phyloP scores from a whole-genome alignment of 1,140 invertebrate species.

The Aphelenchoides fujianensis region DNA sequence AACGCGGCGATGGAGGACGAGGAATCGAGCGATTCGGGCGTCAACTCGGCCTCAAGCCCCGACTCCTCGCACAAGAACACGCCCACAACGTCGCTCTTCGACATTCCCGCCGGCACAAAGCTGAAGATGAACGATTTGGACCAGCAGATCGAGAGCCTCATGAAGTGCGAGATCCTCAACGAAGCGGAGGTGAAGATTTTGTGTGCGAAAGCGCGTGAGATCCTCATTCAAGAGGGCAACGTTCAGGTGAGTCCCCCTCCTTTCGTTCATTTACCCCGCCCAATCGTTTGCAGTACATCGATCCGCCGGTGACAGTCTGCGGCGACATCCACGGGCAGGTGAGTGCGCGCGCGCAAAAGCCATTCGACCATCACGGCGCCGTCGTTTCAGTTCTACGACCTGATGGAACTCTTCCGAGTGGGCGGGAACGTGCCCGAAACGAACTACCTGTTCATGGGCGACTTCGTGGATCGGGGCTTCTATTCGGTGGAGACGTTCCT shows the following conservation, averaged over 20 bases:
- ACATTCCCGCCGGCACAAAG: neutral
- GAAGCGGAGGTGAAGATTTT: constrained; percentile 96
- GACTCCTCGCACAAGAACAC: no score
- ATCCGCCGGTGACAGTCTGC: constrained; percentile 74
- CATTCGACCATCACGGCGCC: no score
- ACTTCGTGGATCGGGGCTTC: constrained; percentile 93
- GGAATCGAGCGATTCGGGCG: neutral
- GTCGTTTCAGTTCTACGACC: constrained; percentile 99
- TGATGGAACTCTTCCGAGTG: constrained; percentile 66
- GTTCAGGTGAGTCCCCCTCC: constrained; percentile 77
- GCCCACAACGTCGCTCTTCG: neutral
- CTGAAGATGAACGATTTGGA: constrained; percentile 15
- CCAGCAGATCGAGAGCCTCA: constrained; percentile 90
- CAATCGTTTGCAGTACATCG: constrained; percentile 20
- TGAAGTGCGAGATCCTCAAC: constrained; percentile 95
- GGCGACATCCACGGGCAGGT: constrained; percentile 99
- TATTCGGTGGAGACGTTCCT: constrained; percentile 99
- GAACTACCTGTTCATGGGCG: constrained; percentile 98
- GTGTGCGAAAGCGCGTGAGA: constrained; percentile 97
- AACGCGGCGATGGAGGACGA: no score
- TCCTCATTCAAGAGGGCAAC: constrained; percentile 97
- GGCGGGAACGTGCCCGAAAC: constrained; percentile 97
- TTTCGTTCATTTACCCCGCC: constrained; percentile 20
- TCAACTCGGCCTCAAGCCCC: neutral
- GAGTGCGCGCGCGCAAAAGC: no score